Percentiles rank a stretch among this genome's conserved stretches.
Conservation (phyloP, 2,797 vertebrate species). For the Gambusia yucatana region DNA sequence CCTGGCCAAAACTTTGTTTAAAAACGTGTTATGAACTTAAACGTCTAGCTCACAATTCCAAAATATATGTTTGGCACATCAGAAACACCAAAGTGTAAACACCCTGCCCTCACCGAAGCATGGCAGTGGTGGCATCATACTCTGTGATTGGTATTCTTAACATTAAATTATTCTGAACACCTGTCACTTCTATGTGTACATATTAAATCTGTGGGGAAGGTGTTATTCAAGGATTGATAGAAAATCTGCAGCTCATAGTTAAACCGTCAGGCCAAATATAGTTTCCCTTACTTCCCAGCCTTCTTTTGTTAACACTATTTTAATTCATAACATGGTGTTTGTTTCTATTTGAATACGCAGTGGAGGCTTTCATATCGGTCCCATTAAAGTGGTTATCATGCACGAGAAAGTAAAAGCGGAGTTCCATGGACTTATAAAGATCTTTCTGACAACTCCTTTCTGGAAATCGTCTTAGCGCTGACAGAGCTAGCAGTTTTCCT, state of each 20-base stretch:
- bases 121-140: background rate
- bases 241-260: background rate
- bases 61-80: background rate
- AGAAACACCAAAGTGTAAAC: background rate
- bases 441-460: conserved; percentile 17
- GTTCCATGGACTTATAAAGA: background rate
- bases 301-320: background rate
- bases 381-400: background rate
- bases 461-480: conserved; percentile 64
- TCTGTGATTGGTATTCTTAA: background rate
- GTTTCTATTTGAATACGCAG: background rate
- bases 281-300: background rate
- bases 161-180: background rate
- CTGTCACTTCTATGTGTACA: background rate
- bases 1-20: background rate
- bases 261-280: background rate
- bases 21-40: background rate
- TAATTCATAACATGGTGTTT: background rate
- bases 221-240: background rate
- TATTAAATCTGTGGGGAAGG: background rate
- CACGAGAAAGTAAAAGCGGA: background rate
- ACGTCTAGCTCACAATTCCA: background rate
- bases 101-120: background rate
- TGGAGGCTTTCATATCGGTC: background rate
- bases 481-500: conserved; percentile 31